These are phyloP conservation scores for Ictidomys tridecemlineatus DNA, from an alignment of 2,113 vertebrate genomes.

Conservation along the genomic window DNA sequence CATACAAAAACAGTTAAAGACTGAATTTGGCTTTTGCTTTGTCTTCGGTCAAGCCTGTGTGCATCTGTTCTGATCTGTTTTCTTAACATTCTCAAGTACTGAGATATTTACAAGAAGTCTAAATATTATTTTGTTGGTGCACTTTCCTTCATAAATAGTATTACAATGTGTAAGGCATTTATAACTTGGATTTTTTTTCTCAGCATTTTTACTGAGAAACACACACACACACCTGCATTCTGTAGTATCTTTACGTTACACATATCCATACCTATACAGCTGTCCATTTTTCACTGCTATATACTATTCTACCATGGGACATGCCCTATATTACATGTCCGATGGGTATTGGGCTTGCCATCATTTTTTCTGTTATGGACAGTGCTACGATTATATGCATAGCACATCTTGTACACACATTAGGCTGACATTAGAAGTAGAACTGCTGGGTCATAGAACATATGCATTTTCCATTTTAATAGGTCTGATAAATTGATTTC, in stretches of 20 bases:
- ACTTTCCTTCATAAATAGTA: not conserved
- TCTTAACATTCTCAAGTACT: not conserved
- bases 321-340: not conserved
- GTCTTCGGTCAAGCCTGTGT: no score
- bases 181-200: slow-evolving; percentile 3
- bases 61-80: not conserved
- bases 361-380: not conserved
- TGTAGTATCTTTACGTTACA: not conserved
- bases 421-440: not conserved
- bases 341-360: not conserved
- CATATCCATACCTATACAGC: no score
- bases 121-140: not conserved
- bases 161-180: not conserved
- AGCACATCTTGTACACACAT: fast-evolving
- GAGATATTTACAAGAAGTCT: not conserved
- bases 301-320: not conserved
- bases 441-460: not conserved
- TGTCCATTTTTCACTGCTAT: not conserved
- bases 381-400: not conserved
- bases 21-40: not conserved
- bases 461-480: not conserved
- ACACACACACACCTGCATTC: not conserved
- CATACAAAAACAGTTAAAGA: not conserved
- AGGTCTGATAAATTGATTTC: not conserved
- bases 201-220: not conserved